A percentile compares a stretch with the other conserved stretches of the same genome.
Evolutionary conservation across 2,797 vertebrate species (phyloP).

Genomic region (Austrolebias charrua): DNA sequence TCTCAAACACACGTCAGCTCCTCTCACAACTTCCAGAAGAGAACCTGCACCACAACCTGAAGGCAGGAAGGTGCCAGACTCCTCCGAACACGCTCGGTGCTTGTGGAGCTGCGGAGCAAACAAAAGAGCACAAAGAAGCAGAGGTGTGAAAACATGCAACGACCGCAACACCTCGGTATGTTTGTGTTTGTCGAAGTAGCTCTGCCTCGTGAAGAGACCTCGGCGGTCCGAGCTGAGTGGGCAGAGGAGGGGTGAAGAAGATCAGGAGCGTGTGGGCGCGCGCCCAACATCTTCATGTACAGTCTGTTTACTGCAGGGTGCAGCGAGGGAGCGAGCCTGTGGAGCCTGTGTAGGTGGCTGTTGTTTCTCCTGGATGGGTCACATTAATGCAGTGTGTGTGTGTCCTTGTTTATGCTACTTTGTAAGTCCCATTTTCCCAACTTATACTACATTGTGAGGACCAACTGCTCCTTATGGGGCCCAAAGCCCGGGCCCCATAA

Average conservation of each 20-base stretch:
- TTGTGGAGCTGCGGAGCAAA: neutral
- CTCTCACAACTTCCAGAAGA: too few species aligned
- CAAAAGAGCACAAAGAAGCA: neutral
- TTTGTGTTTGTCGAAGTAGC: conserved; percentile 1
- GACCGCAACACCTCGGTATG: neutral
- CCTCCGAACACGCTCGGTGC: too few species aligned
- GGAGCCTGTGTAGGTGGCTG: conserved; percentile 29
- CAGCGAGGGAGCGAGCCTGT: neutral
- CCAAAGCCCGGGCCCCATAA: too few species aligned
- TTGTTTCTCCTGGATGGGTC: conserved; percentile 7
- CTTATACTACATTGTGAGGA: too few species aligned
- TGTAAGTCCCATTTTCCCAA: too few species aligned
- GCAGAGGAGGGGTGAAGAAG: conserved; percentile 12
- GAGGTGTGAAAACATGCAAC: neutral
- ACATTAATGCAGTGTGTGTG: conserved; percentile 4
- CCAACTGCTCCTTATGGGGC: too few species aligned
- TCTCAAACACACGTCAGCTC: too few species aligned
- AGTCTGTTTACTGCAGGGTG: conserved; percentile 19
- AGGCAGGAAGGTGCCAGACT: too few species aligned
- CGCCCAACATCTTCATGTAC: conserved; percentile 8
- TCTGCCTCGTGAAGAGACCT: conserved; percentile 14
- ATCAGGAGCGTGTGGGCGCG: conserved; percentile 35
- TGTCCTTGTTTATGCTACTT: too few species aligned
- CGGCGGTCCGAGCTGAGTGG: neutral
- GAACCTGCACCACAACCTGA: too few species aligned